Evolutionary conservation across 2,113 vertebrate genomes (phyloP).

Genomic region (Poecilia latipinna): DNA sequence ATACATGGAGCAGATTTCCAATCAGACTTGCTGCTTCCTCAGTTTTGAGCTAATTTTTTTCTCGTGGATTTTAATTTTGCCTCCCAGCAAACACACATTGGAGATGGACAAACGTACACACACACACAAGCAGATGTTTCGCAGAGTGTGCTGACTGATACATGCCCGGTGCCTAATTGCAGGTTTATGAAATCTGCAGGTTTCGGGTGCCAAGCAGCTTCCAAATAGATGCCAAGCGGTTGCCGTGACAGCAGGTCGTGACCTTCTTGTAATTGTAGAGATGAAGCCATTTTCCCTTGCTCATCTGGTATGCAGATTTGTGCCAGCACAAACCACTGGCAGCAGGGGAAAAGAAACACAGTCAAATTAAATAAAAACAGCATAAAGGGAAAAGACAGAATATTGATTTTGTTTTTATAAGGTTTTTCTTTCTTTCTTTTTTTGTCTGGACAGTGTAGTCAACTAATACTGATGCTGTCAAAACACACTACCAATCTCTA

Average conservation of each 20-base stretch:
- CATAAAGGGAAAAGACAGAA: neutral
- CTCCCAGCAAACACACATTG: slow-evolving; percentile 18
- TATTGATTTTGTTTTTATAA: slow-evolving; percentile 1
- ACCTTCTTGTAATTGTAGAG: slow-evolving; percentile 75
- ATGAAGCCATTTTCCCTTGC: slow-evolving; percentile 62
- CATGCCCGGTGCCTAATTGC: slow-evolving; percentile 74
- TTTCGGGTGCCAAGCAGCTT: slow-evolving; percentile 70
- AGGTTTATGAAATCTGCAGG: slow-evolving; percentile 74
- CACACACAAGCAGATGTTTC: slow-evolving; percentile 69
- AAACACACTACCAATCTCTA: neutral
- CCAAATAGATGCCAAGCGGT: slow-evolving; percentile 66
- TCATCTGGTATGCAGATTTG: slow-evolving; percentile 69
- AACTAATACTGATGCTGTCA: slow-evolving; percentile 1
- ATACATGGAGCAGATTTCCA: neutral
- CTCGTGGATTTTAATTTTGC: neutral
- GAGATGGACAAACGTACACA: slow-evolving; percentile 22
- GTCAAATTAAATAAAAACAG: slow-evolving; percentile 19
- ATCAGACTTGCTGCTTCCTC: neutral
- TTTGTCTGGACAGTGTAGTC: neutral
- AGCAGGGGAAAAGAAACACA: neutral
- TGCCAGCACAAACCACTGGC: slow-evolving; percentile 35
- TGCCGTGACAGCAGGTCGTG: slow-evolving; percentile 67
- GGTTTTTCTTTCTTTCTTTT: neutral
- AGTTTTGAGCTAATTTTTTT: neutral
- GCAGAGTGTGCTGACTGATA: slow-evolving; percentile 65